Conservation (phyloP, 2,888 invertebrate species). For the Trichogramma dendrolimi region DNA sequence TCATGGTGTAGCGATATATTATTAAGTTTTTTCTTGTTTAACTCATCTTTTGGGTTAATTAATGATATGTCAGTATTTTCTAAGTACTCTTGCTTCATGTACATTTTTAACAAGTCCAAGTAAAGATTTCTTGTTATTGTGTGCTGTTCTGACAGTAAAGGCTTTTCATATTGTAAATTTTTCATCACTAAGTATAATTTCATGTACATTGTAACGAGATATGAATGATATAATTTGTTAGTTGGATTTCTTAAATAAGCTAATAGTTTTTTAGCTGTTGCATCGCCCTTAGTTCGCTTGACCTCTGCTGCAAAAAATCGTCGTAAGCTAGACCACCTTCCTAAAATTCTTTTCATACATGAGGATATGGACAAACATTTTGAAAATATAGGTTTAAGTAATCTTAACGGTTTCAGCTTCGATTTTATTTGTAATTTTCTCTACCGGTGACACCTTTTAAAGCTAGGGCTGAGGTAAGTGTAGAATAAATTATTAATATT, state of each 20-base stretch:
- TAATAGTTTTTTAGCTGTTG: constrained; percentile 28
- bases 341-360: constrained; percentile 36
- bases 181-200: constrained; percentile 29
- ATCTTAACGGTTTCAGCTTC: constrained; percentile 30
- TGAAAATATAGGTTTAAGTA: constrained; percentile 37
- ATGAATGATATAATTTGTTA: constrained; percentile 28
- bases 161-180: constrained; percentile 29
- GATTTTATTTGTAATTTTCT: too few relatives aligned
- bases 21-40: constrained; percentile 17
- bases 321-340: constrained; percentile 38
- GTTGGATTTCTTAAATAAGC: constrained; percentile 28
- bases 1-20: constrained; percentile 28
- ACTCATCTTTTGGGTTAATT: constrained; percentile 25
- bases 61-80: constrained; percentile 17
- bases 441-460: constrained; percentile 31
- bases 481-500: constrained; percentile 38
- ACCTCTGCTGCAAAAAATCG: constrained; percentile 33
- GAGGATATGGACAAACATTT: constrained; percentile 38
- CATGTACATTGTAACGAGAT: constrained; percentile 29
- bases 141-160: constrained; percentile 22
- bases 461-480: constrained; percentile 32
- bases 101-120: constrained; percentile 24
- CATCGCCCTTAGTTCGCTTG: constrained; percentile 9
- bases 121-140: constrained; percentile 23
- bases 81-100: constrained; percentile 30